phyloP scores from a whole-genome alignment of 2,888 invertebrate genomes.

The Panzeria rudis region DNA sequence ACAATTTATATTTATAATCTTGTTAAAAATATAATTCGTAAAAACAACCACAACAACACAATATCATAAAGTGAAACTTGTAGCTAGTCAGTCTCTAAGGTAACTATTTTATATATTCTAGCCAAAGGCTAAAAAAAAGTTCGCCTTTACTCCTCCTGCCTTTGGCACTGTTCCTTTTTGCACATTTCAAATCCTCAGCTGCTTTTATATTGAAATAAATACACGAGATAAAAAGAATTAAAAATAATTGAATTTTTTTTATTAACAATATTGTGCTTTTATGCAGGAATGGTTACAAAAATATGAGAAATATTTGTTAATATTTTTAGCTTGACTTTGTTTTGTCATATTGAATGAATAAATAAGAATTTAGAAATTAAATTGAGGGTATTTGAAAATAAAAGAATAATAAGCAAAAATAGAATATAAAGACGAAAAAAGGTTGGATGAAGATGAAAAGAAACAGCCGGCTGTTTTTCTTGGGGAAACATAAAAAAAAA shows the following conservation, averaged over 20 bases:
- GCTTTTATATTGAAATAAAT: conserved; percentile 59
- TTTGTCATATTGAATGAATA: conserved; percentile 50
- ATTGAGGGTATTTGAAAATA: conserved; percentile 36
- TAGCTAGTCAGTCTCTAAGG: conserved; percentile 49
- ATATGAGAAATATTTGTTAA: conserved; percentile 44
- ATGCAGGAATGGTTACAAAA: conserved; percentile 13
- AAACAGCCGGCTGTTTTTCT: conserved; percentile 28
- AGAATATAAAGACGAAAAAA: conserved; percentile 1
- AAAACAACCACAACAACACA: conserved; percentile 3
- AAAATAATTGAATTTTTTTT: conserved; percentile 68
- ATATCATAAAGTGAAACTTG: conserved; percentile 48
- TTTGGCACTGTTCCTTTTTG: conserved; percentile 6
- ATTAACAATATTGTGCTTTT: conserved; percentile 46
- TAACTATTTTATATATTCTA: conserved; percentile 55
- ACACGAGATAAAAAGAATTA: conserved; percentile 55
- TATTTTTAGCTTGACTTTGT: conserved; percentile 36
- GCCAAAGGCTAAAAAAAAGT: conserved; percentile 58
- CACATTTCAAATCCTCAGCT: conserved; percentile 37
- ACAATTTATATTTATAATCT: conserved; percentile 53
- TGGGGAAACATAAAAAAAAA: conserved; percentile 3
- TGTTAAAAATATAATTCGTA: conserved; percentile 25
- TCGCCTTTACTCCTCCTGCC: neutral
- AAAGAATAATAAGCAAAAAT: neutral
- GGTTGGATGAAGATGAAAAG: conserved; percentile 6
- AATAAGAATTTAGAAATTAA: conserved; percentile 49